Evolutionary conservation across 2,888 invertebrate species (phyloP).

Genomic region (Lypha dubia): DNA sequence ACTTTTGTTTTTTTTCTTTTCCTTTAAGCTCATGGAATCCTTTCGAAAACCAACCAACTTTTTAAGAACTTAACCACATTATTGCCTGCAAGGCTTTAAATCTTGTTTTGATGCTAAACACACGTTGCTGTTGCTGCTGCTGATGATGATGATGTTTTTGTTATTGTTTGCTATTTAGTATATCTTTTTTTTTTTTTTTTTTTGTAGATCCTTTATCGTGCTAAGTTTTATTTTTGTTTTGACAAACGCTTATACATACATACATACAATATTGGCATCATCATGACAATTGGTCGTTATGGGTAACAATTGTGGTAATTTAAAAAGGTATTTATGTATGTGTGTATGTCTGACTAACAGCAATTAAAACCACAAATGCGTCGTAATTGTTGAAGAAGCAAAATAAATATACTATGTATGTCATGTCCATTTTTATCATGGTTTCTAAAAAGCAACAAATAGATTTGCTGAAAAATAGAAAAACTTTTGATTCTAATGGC

Average conservation of each 20-base stretch:
- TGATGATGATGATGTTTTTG: conserved; percentile 30
- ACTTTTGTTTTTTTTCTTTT: too few species aligned
- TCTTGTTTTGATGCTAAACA: conserved; percentile 54
- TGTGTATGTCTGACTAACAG: conserved; percentile 36
- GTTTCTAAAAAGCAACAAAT: conserved; percentile 36
- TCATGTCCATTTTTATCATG: not conserved
- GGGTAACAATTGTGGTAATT: conserved; percentile 61
- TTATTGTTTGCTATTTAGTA: conserved; percentile 28
- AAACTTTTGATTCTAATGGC: conserved; percentile 29
- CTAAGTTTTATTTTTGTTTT: conserved; percentile 40
- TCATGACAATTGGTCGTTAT: conserved; percentile 64
- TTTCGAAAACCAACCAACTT: conserved; percentile 29
- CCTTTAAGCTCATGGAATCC: not conserved
- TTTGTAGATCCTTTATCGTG: not conserved
- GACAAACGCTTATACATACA: conserved; percentile 48
- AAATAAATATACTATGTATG: not conserved
- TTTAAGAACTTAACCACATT: conserved; percentile 63
- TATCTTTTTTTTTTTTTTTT: too few species aligned
- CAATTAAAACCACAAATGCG: conserved; percentile 58
- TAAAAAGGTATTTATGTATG: too few species aligned
- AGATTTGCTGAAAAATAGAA: not conserved
- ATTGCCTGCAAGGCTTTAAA: conserved; percentile 51
- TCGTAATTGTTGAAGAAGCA: conserved; percentile 16
- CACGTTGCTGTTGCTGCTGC: too few species aligned
- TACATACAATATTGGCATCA: conserved; percentile 44